These are phyloP conservation scores for Rhizomys pruinosus DNA, from an alignment of 2,113 vertebrate genomes.

Conservation along the genomic window DNA sequence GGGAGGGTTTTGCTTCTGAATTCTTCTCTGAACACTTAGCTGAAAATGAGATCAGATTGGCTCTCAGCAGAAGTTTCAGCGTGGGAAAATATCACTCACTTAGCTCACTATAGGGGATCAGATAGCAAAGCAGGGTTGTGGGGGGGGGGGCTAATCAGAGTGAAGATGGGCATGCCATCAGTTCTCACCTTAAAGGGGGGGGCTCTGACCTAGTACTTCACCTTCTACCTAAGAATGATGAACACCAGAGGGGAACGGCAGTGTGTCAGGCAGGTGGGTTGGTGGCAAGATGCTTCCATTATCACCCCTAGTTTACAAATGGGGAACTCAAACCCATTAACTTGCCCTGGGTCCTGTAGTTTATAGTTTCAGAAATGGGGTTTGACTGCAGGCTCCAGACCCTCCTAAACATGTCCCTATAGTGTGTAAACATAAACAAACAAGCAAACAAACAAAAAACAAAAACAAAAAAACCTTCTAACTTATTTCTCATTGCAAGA, in stretches of 20 bases:
- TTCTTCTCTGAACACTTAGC: conserved; percentile 7
- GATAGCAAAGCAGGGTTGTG: not conserved
- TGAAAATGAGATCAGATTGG: conserved; percentile 25
- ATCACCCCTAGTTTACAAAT: not conserved
- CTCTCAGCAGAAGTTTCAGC: not conserved
- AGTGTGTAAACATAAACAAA: not conserved
- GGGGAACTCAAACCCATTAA: not conserved
- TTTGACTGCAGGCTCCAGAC: not conserved
- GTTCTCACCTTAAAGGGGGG: not conserved
- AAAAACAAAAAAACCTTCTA: not conserved
- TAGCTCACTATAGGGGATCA: not conserved
- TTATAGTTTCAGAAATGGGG: not conserved
- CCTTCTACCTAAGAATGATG: not conserved
- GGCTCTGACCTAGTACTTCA: not conserved
- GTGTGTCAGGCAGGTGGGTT: not conserved
- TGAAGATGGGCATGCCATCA: not conserved
- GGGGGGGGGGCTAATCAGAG: not conserved
- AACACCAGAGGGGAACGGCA: not conserved
- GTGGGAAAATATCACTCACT: not conserved
- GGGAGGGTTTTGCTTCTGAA: conserved; percentile 72
- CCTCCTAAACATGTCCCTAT: not conserved
- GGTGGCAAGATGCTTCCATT: not conserved
- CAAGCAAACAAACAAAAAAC: too few relatives aligned
- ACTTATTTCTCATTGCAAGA: conserved; percentile 7
- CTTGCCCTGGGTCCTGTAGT: not conserved